Base-by-base conservation (phyloP, 2,113 vertebrate genomes). In the Eublepharis macularius region DNA sequence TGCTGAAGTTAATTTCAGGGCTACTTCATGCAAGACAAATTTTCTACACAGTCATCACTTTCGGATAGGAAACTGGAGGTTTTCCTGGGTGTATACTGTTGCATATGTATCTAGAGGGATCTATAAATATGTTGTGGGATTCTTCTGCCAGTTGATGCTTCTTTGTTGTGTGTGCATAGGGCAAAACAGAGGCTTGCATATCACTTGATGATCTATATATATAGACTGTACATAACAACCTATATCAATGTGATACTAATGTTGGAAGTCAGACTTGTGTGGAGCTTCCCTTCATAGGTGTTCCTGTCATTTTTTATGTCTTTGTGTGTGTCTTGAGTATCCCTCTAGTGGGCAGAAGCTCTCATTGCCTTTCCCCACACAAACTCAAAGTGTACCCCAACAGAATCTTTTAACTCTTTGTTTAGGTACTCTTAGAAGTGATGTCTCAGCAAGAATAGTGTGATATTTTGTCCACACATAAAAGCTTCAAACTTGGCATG, bases 1-100 rank as follows among this genome's bases (percentile, higher is more conserved):
- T 74, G 41, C 45, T 73, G 51, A 80, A 86, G 54, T 72, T 80
- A 73, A 80, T 74, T 80, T 80, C n/a, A 65, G 43, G 69, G 77
- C 69, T 63, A n/a, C 41, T 80, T 80, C 68, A 74, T 17, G n/a
- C 49, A 57, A 29, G 76, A 80, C 19, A 79, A 47, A 79, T 72
- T 26, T 77, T 43, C 65, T 60, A 70, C 66, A 32, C 12, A 49
- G 66, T 78, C 41, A 7, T 63, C 29, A 74, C 51, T 63, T 80
- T 49, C 43, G 47, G 26, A 68, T 39, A 21, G 43, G 69, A 73
- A 85, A 85, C 41, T 47, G 68, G 47, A 45, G 51, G 63, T 32
- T 19, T 32, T 63, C 49, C 36, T 57, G n/a, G 21, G 43, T 16
- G 12, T 34, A 45, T 72, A 47, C 29, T 4, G 17, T 43, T 29